Base-by-base conservation (phyloP, 2,797 vertebrate genomes). In the Todus mexicanus region DNA sequence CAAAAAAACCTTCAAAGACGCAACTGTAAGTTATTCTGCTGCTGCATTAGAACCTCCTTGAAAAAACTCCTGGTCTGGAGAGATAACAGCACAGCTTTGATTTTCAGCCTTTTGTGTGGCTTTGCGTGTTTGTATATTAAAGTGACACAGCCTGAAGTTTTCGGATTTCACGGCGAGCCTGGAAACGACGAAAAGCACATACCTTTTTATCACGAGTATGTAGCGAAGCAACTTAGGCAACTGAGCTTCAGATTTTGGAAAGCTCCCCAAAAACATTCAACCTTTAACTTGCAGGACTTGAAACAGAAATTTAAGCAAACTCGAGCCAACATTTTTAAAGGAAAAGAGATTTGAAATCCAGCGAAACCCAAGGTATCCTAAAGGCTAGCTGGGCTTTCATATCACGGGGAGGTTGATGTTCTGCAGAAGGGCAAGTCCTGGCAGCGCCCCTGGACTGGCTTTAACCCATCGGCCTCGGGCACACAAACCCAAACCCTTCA, bases 71-170 rank as follows among this genome's bases (percentile, higher is more conserved):
- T 98, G 97, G 91, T 90, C 90, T 87, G 94, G 84, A 57, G 92
- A 97, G 97, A 98, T 97, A 95, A 94, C 65, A 72, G 90, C 69
- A 11, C 27, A 14, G 89, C 97, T 97, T 97, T 97, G 97, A 98
- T 97, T 97, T 91, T 16, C 59, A 90, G 92, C 74, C 89, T 96
- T 94, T 96, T 95, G 94, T 97, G 50, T 76, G 43, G 82, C 95
- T 94, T 33, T 63, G 77, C 35, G 31, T 94, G 84, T 92, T 95
- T 95, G 88, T 89, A 60, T 82, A 96, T 97, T 96, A 90, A 97
- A 97, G 93, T 59, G 94, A 90, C 94, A 92, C 81, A 93, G 95
- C 68, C 92, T 84, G 94, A 92, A 90, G 84, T 95, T 97, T 97
- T 75, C 89, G 54, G 81, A 91, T 91, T 97, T 95, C 77, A 79